Evolutionary conservation across 2,888 invertebrate species (phyloP).

Genomic region (Eupeodes latifasciatus): DNA sequence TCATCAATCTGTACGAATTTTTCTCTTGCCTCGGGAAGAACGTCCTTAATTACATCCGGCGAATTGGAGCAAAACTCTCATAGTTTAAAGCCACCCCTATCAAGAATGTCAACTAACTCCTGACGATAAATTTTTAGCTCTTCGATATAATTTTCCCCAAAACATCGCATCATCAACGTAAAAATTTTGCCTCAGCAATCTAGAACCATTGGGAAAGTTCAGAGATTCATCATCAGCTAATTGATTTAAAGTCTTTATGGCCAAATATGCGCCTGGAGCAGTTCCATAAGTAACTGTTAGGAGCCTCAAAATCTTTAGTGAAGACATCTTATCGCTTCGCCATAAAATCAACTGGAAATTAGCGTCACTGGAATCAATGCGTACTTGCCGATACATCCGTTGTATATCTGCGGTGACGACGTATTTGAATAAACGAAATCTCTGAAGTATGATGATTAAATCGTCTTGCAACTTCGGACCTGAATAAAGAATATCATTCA

Average conservation of each 20-base stretch:
- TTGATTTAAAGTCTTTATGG: no score
- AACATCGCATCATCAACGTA: slow-evolving; percentile 21
- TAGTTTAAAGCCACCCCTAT: neutral
- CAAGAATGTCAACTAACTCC: neutral
- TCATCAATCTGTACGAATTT: slow-evolving; percentile 16
- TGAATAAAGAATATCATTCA: slow-evolving; percentile 5
- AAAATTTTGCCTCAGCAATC: slow-evolving; percentile 3
- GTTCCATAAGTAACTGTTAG: slow-evolving; percentile 2
- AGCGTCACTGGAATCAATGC: slow-evolving; percentile 1
- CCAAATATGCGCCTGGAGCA: neutral
- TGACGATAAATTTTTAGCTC: no score
- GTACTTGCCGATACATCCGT: slow-evolving; percentile 1
- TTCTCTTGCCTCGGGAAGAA: slow-evolving; percentile 15
- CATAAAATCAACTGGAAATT: slow-evolving; percentile 3
- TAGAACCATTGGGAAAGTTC: neutral
- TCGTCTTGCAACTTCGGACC: neutral
- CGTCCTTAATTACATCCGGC: neutral
- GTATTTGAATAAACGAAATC: slow-evolving; percentile 3
- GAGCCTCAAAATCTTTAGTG: neutral
- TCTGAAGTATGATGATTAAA: slow-evolving; percentile 15
- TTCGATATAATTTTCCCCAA: no score
- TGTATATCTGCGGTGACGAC: neutral
- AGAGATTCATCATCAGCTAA: no score
- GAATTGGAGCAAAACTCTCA: slow-evolving; percentile 11
- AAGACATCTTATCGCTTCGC: slow-evolving; percentile 2